A percentile compares a stretch with the other conserved stretches of the same genome.
Conservation (phyloP, 2,797 vertebrate genomes). For the Acanthurus lineatus region DNA sequence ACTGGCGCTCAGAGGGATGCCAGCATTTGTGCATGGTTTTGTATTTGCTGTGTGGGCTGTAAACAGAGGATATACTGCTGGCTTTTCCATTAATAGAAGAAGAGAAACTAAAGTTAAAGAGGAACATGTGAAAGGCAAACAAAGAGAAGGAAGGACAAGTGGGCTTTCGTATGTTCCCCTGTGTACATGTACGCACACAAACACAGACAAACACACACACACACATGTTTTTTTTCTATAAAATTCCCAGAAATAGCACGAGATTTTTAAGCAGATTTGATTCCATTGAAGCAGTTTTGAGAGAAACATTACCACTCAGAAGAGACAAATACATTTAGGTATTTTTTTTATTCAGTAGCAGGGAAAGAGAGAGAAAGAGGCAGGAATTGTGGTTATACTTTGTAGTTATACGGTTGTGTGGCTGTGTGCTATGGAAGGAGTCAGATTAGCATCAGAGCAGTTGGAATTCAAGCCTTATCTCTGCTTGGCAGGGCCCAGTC, state of each 20-base stretch:
- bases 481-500: slow-evolving; percentile 70
- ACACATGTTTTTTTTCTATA: neutral
- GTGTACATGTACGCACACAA: slow-evolving; percentile 1
- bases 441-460: slow-evolving; percentile 82
- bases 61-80: neutral
- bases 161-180: slow-evolving; percentile 38
- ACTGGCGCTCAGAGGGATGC: neutral
- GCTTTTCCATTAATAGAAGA: slow-evolving; percentile 10
- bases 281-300: slow-evolving; percentile 31
- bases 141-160: slow-evolving; percentile 30
- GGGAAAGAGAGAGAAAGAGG: slow-evolving; percentile 24
- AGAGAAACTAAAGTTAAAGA: slow-evolving; percentile 44
- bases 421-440: slow-evolving; percentile 62
- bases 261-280: slow-evolving; percentile 21
- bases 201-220: neutral
- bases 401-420: slow-evolving; percentile 57
- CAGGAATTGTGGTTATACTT: slow-evolving; percentile 47
- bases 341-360: slow-evolving; percentile 20
- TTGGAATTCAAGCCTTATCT: slow-evolving; percentile 84
- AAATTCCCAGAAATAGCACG: slow-evolving; percentile 25
- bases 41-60: neutral
- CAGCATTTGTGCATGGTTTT: neutral
- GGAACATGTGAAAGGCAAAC: slow-evolving; percentile 37
- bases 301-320: slow-evolving; percentile 17
- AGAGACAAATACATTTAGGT: slow-evolving; percentile 1